These are phyloP conservation scores for Drosophila infuscata DNA, from an alignment of 2,888 invertebrate species.

Conservation along the genomic window DNA sequence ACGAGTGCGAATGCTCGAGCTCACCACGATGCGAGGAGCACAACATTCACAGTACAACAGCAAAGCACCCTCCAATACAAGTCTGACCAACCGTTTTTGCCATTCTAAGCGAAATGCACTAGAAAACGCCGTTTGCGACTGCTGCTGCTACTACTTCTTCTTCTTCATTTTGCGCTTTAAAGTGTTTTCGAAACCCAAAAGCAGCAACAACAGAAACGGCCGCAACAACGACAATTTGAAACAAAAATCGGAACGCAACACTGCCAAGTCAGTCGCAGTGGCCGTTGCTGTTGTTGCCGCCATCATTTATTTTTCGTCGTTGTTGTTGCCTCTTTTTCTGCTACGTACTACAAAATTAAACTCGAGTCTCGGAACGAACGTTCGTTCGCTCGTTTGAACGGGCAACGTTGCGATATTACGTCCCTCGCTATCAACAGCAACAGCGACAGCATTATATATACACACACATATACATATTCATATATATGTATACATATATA, in stretches of 20 bases:
- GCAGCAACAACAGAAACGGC: constrained; percentile 44
- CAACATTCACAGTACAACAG: constrained; percentile 26
- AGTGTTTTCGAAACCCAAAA: constrained; percentile 74
- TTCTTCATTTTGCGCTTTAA: constrained; percentile 52
- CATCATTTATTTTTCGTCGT: constrained; percentile 76
- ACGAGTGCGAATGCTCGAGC: constrained; percentile 43
- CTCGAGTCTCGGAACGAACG: constrained; percentile 77
- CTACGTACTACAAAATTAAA: constrained; percentile 80
- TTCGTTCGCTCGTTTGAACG: constrained; percentile 76
- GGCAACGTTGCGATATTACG: constrained; percentile 79
- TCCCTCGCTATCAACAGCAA: constrained; percentile 73
- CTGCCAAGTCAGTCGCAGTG: constrained; percentile 73
- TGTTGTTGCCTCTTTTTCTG: constrained; percentile 68
- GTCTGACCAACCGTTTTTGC: constrained; percentile 67
- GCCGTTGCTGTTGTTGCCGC: constrained; percentile 69
- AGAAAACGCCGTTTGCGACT: constrained; percentile 59
- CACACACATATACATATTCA: constrained; percentile 13
- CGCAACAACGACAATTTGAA: constrained; percentile 63
- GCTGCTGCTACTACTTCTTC: constrained; percentile 41
- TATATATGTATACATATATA: neutral
- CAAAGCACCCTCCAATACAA: constrained; percentile 53
- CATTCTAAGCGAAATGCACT: constrained; percentile 79
- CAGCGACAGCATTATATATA: constrained; percentile 55
- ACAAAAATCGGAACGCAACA: constrained; percentile 79
- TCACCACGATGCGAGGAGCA: constrained; percentile 43